phyloP scores from a whole-genome alignment of 2,113 vertebrate genomes.

The Coptodon bakossiorum region DNA sequence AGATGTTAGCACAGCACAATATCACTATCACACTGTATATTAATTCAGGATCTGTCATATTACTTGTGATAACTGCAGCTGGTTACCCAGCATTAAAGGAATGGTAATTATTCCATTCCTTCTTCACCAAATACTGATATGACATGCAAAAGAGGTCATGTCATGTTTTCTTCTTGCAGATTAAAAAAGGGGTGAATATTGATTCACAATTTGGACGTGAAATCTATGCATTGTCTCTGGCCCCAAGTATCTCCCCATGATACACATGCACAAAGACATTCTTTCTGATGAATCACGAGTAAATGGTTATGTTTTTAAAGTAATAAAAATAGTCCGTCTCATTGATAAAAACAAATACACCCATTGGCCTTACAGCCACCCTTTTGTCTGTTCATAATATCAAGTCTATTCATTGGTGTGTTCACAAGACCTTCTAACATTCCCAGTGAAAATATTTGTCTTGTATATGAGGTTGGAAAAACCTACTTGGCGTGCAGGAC shows the following conservation, averaged over 20 bases:
- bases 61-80: neutral
- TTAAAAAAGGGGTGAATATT: neutral
- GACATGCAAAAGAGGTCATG: neutral
- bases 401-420: neutral
- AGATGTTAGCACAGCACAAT: neutral
- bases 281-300: neutral
- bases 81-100: neutral
- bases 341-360: neutral
- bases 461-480: constrained; percentile 41
- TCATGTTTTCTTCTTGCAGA: neutral
- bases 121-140: neutral
- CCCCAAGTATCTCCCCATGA: neutral
- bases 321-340: constrained; percentile 2
- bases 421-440: constrained; percentile 25
- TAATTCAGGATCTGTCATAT: neutral
- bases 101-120: neutral
- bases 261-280: neutral
- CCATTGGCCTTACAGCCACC: neutral
- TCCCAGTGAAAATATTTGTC: constrained; percentile 50
- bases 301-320: neutral
- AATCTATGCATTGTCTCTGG: neutral
- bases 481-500: constrained; percentile 3
- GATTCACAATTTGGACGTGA: neutral
- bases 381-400: constrained; percentile 41
- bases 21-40: neutral